Percentiles rank a stretch among this genome's conserved stretches.
phyloP scores from a whole-genome alignment of 2,888 invertebrate genomes.

The Pharmacophagus antenor region DNA sequence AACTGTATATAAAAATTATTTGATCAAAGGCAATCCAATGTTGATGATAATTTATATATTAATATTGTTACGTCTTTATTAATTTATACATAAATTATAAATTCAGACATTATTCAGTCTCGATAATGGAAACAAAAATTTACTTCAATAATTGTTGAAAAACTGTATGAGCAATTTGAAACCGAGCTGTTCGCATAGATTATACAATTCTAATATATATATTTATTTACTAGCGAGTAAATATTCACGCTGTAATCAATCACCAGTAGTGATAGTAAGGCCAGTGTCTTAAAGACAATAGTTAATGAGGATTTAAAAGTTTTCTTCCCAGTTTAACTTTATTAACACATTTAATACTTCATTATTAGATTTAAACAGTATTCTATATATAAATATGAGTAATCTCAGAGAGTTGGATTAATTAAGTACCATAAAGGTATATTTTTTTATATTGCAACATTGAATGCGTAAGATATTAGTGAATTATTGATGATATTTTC shows the following conservation, averaged over 20 bases:
- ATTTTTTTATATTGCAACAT: slow-evolving; percentile 32
- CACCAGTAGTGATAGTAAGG: slow-evolving; percentile 60
- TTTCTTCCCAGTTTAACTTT: slow-evolving; percentile 17
- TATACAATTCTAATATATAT: slow-evolving; percentile 16
- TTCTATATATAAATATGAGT: slow-evolving; percentile 20
- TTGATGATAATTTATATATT: not conserved
- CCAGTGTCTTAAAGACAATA: slow-evolving; percentile 64
- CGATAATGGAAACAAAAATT: not conserved
- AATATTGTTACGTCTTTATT: no score
- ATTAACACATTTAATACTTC: slow-evolving; percentile 10
- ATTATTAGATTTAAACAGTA: slow-evolving; percentile 20
- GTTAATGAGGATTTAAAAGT: slow-evolving; percentile 34
- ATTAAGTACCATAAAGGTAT: slow-evolving; percentile 23
- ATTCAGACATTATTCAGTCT: not conserved
- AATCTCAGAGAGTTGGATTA: slow-evolving; percentile 33
- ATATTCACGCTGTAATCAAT: slow-evolving; percentile 22
- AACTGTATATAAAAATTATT: no score
- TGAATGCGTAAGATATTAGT: slow-evolving; percentile 7
- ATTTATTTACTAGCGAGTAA: slow-evolving; percentile 15
- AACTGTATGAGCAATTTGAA: slow-evolving; percentile 15
- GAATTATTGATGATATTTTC: slow-evolving; percentile 1
- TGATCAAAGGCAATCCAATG: not conserved
- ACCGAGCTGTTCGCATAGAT: slow-evolving; percentile 21
- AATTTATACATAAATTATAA: no score
- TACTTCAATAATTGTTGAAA: slow-evolving; percentile 11